Base-by-base conservation (phyloP, 2,888 invertebrate genomes). In the Phrixothrix hirtus region DNA sequence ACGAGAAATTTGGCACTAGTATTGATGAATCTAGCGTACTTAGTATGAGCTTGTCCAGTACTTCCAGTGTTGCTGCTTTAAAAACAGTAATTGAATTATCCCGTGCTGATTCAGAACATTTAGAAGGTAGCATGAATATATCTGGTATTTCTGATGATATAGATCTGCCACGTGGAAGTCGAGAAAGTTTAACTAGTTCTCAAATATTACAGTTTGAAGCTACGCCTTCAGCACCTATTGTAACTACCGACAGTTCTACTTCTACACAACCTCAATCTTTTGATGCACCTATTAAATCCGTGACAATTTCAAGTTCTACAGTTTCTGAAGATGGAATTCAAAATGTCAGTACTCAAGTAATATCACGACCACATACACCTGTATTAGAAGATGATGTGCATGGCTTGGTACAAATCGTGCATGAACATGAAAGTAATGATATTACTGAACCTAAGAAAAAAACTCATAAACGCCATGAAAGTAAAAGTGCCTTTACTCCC, bases 1-100 rank as follows among this genome's bases (percentile, higher is more conserved):
- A 82, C 37, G 78, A 82, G 65, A 79, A 77, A 61, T 73, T 80
- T 46, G 79, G 78, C 2, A 81, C 81, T 0, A 83, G 82, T 63
- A 60, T 83, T 30, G 83, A 83, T 55, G 83, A 83, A 35, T 81
- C 80, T 1, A 82, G 82, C 60, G 75, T 81, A 30, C 64, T 83
- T 3, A 82, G 82, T 16, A 76, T 81, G 42, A 83, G 83, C 63
- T 71, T 81, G 59, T 83, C 83, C 1, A 83, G 82, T 65, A 78
- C 81, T 15, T 83, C 83, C 1, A 81, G 81, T 48, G 67, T 71
- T 15, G 69, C 72, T 7, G 73, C 72, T 26, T 64, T 75, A 45
- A 63, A 69, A 63, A 79, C 78, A 10, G 77, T 78, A 0, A 75
- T 78, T 39, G 79, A 79, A 64, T 57, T 74, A 15, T 75, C 76